Conservation (phyloP, 2,797 vertebrate species). For the Scolopax bukidnonensis region DNA sequence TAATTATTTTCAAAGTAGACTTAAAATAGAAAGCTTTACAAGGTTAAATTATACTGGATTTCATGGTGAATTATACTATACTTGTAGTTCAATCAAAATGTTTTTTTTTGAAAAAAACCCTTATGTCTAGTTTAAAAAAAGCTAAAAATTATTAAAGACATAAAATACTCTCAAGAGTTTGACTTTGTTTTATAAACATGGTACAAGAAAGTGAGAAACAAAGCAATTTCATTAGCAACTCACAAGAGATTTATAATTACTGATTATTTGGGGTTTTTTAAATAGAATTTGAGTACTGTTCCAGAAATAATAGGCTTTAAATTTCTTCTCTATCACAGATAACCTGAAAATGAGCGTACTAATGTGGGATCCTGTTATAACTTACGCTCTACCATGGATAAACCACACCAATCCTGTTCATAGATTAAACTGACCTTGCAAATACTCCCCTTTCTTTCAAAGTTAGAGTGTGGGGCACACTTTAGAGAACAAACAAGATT, state of each 20-base stretch:
- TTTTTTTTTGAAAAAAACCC: not conserved
- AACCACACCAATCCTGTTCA: not conserved
- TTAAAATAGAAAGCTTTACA: constrained; percentile 19
- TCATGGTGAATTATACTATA: not conserved
- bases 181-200: constrained; percentile 50
- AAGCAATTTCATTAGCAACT: constrained; percentile 21
- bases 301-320: not conserved
- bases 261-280: not conserved
- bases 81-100: not conserved
- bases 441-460: not conserved
- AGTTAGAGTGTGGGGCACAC: not conserved
- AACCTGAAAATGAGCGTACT: not conserved
- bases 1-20: constrained; percentile 8
- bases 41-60: not conserved
- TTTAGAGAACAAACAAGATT: not conserved
- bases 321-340: not conserved
- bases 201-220: constrained; percentile 5
- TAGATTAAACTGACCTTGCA: not conserved
- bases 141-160: constrained; percentile 31
- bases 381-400: not conserved
- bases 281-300: not conserved
- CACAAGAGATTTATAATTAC: not conserved
- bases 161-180: not conserved
- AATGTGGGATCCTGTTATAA: not conserved
- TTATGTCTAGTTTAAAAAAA: not conserved